These are phyloP conservation scores for Malthinus flaveolus DNA, from an alignment of 2,888 invertebrate genomes.

Conservation along the genomic window DNA sequence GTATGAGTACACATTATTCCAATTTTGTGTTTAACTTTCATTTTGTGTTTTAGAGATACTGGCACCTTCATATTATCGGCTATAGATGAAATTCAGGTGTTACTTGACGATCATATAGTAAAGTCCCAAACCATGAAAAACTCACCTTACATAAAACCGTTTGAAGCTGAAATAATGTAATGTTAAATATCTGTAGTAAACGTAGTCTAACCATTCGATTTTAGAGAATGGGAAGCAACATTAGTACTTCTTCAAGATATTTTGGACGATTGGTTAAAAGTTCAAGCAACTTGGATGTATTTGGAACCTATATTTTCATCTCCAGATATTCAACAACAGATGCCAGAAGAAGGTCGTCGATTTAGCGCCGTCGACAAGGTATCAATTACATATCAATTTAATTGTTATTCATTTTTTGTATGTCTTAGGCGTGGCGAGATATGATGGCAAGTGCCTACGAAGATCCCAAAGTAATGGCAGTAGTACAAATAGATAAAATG, in stretches of 20 bases:
- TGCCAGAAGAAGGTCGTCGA: constrained; percentile 94
- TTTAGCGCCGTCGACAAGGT: constrained; percentile 95
- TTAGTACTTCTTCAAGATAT: constrained; percentile 87
- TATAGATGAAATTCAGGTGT: constrained; percentile 90
- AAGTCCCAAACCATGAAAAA: constrained; percentile 98
- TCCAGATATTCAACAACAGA: constrained; percentile 96
- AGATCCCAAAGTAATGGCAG: constrained; percentile 81
- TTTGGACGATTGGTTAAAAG: constrained; percentile 92
- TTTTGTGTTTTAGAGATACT: constrained; percentile 67
- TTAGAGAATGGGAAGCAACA: constrained; percentile 88
- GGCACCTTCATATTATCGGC: constrained; percentile 89
- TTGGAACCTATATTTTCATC: constrained; percentile 96
- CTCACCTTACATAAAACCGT: constrained; percentile 94
- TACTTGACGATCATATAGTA: constrained; percentile 93
- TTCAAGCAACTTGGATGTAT: constrained; percentile 96
- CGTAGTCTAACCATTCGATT: constrained; percentile 17
- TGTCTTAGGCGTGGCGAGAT: constrained; percentile 85
- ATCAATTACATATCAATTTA: not conserved
- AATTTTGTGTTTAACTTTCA: constrained; percentile 7
- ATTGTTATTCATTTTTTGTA: not conserved
- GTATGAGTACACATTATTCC: constrained; percentile 46
- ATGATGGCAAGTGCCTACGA: constrained; percentile 82
- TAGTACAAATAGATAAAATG: constrained; percentile 91
- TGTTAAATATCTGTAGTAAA: no score
- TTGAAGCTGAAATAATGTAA: constrained; percentile 81